These are phyloP conservation scores for Canis aureus DNA, from an alignment of 2,113 vertebrate species.

Conservation along the genomic window DNA sequence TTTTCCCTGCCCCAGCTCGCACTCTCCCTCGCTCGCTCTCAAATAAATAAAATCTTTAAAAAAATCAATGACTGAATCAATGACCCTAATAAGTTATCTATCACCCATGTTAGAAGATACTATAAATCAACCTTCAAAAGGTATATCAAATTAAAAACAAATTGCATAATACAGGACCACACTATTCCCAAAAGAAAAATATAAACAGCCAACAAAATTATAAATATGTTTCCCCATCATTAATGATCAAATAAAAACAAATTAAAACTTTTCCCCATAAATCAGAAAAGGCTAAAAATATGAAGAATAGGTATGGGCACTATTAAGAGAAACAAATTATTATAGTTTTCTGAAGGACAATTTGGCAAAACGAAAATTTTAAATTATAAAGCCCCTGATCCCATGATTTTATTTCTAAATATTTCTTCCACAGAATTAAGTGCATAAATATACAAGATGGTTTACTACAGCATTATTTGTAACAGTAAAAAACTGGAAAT, in stretches of 20 bases:
- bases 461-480: not conserved
- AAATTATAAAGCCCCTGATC: not conserved
- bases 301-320: not conserved
- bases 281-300: not conserved
- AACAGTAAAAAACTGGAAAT: not conserved
- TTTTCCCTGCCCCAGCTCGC: too few relatives aligned
- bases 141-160: not conserved
- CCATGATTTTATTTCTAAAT: not conserved
- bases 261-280: not conserved
- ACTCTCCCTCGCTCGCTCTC: too few relatives aligned
- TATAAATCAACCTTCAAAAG: constrained; percentile 2
- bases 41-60: too few relatives aligned
- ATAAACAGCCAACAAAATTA: constrained; percentile 4
- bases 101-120: not conserved
- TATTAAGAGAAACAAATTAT: not conserved
- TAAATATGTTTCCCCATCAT: not conserved
- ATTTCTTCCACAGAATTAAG: not conserved
- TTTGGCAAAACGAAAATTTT: not conserved
- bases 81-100: not conserved
- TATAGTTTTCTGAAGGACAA: not conserved
- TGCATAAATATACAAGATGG: not conserved
- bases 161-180: not conserved
- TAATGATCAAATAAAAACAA: not conserved
- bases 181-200: not conserved
- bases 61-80: not conserved